Evolutionary conservation across 2,888 invertebrate species (phyloP).

Genomic region (Drosophila subquinaria): DNA sequence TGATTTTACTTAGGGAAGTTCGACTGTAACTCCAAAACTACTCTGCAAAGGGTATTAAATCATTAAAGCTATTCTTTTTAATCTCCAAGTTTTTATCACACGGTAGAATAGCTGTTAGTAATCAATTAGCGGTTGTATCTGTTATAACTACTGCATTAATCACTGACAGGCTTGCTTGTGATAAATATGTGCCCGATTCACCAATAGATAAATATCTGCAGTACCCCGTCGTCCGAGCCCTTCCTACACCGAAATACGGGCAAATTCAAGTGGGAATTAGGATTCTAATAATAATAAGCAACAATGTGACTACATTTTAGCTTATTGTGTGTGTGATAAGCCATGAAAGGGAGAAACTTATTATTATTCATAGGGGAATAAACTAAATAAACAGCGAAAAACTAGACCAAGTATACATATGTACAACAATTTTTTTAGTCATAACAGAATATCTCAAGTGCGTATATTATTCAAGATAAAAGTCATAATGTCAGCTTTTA

Average conservation of each 20-base stretch:
- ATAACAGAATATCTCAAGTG: neutral
- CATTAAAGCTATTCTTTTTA: neutral
- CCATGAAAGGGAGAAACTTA: neutral
- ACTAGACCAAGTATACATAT: neutral
- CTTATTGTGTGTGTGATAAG: slow-evolving; percentile 36
- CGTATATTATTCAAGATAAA: neutral
- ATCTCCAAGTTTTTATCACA: slow-evolving; percentile 46
- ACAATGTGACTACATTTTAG: slow-evolving; percentile 34
- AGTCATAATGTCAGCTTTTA: neutral
- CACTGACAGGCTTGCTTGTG: slow-evolving; percentile 17
- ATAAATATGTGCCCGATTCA: slow-evolving; percentile 1
- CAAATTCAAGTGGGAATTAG: too few relatives aligned
- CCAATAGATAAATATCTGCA: slow-evolving; percentile 32
- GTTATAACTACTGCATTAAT: slow-evolving; percentile 34
- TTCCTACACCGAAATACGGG: too few relatives aligned
- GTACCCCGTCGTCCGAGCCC: neutral
- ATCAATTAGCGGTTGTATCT: slow-evolving; percentile 25
- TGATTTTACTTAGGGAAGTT: too few relatives aligned
- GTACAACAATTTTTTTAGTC: neutral
- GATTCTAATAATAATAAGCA: slow-evolving; percentile 2
- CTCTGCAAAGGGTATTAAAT: neutral
- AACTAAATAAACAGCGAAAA: neutral
- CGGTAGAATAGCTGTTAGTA: too few relatives aligned
- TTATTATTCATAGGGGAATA: slow-evolving; percentile 3
- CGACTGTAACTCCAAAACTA: too few relatives aligned